Base-by-base conservation (phyloP, 2,113 vertebrate species). In the Notarius lentiginosus region DNA sequence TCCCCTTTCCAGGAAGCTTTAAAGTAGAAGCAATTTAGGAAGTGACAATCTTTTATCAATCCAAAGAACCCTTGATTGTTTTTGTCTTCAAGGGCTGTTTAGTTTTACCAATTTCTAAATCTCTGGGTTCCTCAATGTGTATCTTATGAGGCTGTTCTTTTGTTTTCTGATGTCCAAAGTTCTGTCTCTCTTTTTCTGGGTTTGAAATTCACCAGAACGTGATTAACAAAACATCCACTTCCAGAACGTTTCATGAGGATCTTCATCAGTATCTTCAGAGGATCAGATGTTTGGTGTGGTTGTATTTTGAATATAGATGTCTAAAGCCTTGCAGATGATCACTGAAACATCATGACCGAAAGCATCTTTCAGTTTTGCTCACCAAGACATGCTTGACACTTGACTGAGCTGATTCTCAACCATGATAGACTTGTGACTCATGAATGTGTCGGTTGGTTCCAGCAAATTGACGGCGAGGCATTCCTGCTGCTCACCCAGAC, bases 381-480 rank as follows among this genome's bases (percentile, higher is more conserved):
- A 15, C 11, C 12, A 30, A 68, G 11, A 30, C 27, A 0, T 68
- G 41, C 41, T 41, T 41, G 41, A 41, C 41, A 30, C 12, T 17
- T 17, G 14, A 30, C 27, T 68, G 0, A 5, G 4, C 27, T 30
- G 66, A 68, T 15, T 30, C 27, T 2, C n/a, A 30, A 68, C 65
- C 11, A 14, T 1, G 9, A 66, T 11, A 66, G 10, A 66, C 10
- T 1, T 30, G 24, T 10, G 24, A 41, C 14, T 41, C 1, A 8
- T 68, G 27, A 72, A 47, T 41, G 20, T 73, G 17, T 73, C 9
- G 18, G 18, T 55, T 73, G 12, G 5, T 90, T 83, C 20, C 92
- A 97, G 96, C 96, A 97, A 96, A 97, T 97, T 83, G 96, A 97
- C 61, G 96, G 96, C 89, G 96, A 97, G 94, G 96, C 96, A 27